phyloP scores from a whole-genome alignment of 2,797 vertebrate genomes.

The Darevskia nairensis region DNA sequence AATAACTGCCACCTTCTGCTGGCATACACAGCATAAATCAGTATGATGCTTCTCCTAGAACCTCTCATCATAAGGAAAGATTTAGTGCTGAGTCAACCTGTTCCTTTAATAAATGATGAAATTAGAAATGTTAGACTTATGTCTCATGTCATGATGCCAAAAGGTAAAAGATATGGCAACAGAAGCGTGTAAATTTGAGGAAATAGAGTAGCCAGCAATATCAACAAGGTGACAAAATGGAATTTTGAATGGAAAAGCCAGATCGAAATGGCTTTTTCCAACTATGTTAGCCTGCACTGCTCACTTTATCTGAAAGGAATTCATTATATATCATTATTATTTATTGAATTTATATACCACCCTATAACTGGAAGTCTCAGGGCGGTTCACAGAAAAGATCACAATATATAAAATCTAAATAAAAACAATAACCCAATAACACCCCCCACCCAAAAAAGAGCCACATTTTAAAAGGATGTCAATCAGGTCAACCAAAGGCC shows the following conservation, averaged over 20 bases:
- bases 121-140: not conserved
- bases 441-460: no score
- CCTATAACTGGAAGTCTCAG: no score
- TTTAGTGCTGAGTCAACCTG: not conserved
- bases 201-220: not conserved
- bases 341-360: no score
- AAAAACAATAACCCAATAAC: no score
- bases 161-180: not conserved
- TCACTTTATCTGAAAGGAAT: no score
- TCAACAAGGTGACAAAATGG: not conserved
- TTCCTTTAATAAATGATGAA: not conserved
- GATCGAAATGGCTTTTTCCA: not conserved
- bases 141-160: not conserved
- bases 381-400: no score
- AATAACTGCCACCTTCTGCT: slow-evolving; percentile 16
- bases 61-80: slow-evolving; percentile 24
- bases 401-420: no score
- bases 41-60: slow-evolving; percentile 13
- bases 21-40: slow-evolving; percentile 32
- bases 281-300: no score
- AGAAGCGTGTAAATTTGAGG: not conserved
- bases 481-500: no score
- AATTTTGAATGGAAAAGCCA: not conserved
- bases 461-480: no score
- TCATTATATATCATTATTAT: no score